Evolutionary conservation across 2,888 invertebrate genomes (phyloP), one percentile per base, ranked within the genome.

Genomic region (Plutella xylostella): DNA sequence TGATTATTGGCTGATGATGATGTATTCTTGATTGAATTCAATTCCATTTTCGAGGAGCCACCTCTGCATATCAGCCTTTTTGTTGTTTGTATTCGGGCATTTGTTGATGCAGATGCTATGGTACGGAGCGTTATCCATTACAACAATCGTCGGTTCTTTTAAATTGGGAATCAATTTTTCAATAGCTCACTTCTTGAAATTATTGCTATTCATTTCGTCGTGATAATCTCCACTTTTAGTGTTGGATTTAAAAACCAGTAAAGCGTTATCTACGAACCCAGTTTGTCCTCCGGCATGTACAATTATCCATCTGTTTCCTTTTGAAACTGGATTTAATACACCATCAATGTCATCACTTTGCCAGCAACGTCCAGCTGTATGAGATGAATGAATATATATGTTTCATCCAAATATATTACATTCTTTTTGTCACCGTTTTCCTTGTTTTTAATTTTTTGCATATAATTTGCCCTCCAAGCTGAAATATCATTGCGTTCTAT

Each of bases 221-320:
- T 42, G 42, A 15, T 42, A 31, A 30, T 42, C 42, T 3, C 31
- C 30, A 30, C 18, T 30, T 30, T 18, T 42, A 18, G 31, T 30
- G 9, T 42, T 30, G 7, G 42, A 42, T 42, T 42, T 30, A 19
- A 42, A 42, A 3, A 31, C 12, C 9, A 31, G 12, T 19, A 42
- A 20, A 30, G 20, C 30, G 14, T 42, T 31, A 3, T 30, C 9
- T 14, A 42, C 31, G 17, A 42, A 42, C 2, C 42, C 42, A 4
- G 2, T 34, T 40, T 40, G n/a, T 20, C 25, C 31, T 9, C 42
- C 42, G 2, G 31, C 31, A 20, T 42, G 42, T n/a, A 30, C 31
- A 17, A 19, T 42, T 5, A 31, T 42, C 42, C 31, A 42, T 21
- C 31, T 31, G 19, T 18, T 22, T 15, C 42, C 42, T 22, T 22